These are phyloP conservation scores for Berghia stephanieae DNA, from an alignment of 1,140 invertebrate genomes.

Conservation along the genomic window DNA sequence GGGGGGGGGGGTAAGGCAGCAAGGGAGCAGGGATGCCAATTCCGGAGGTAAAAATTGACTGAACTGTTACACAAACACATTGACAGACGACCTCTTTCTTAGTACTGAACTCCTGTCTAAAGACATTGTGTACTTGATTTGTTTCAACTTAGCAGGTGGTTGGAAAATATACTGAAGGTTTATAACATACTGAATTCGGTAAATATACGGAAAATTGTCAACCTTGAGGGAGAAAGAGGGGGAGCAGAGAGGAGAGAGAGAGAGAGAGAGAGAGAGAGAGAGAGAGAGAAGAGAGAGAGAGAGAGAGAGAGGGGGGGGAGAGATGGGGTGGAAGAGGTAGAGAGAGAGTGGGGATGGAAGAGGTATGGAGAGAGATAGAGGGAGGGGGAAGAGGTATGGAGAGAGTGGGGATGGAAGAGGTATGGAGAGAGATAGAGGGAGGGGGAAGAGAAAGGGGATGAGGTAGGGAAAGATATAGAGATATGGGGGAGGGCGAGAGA, in stretches of 20 bases:
- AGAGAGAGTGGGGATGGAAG: conserved; percentile 3
- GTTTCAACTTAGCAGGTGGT: too few relatives aligned
- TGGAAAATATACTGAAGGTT: too few relatives aligned
- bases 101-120: too few relatives aligned
- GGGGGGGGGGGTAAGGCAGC: not conserved
- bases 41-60: too few relatives aligned
- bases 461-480: conserved; percentile 16
- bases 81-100: too few relatives aligned
- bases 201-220: too few relatives aligned
- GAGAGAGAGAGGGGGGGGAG: not conserved
- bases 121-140: too few relatives aligned
- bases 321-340: not conserved
- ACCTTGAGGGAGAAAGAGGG: conserved; percentile 13
- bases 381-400: not conserved
- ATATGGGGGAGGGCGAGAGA: not conserved
- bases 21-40: too few relatives aligned
- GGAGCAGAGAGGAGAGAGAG: not conserved
- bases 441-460: not conserved
- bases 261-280: not conserved
- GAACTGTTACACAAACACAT: too few relatives aligned
- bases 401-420: not conserved
- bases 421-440: not conserved
- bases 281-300: conserved; percentile 10
- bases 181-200: too few relatives aligned
- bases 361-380: not conserved